Conservation (phyloP, 2,888 invertebrate species). For the Caenorhabditis japonica region DNA sequence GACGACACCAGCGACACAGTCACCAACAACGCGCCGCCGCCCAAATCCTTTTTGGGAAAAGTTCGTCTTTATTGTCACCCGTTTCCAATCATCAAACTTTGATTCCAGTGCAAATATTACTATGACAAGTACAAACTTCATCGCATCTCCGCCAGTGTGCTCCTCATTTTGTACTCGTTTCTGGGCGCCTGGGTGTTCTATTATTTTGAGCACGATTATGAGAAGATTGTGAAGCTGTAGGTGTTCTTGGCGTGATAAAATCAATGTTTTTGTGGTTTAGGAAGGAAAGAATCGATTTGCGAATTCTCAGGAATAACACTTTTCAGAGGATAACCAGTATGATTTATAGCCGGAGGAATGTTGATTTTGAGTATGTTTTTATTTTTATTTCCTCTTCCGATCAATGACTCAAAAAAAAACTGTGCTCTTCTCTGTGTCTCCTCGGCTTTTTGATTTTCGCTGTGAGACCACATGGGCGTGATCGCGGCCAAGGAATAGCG, state of each 20-base stretch:
- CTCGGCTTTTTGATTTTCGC: too few relatives aligned
- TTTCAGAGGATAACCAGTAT: conserved; percentile 33
- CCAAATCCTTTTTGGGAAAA: conserved; percentile 43
- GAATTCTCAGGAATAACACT: conserved; percentile 66
- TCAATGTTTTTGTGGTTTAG: conserved; percentile 51
- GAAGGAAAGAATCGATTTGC: conserved; percentile 62
- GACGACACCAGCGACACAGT: conserved; percentile 16
- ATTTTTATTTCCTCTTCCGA: too few relatives aligned
- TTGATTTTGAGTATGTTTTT: conserved; percentile 34
- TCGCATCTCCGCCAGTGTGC: conserved; percentile 70
- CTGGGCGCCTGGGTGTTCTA: conserved; percentile 75
- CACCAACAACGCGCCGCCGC: conserved; percentile 17
- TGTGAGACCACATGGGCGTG: too few relatives aligned
- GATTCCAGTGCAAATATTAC: conserved; percentile 67
- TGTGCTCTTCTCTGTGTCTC: too few relatives aligned
- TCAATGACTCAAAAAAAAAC: too few relatives aligned
- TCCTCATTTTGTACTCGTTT: conserved; percentile 74
- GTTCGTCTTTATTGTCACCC: conserved; percentile 8
- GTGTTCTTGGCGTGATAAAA: conserved; percentile 15
- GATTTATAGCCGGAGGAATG: conserved; percentile 12
- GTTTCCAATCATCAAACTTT: neutral
- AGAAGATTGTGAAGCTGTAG: conserved; percentile 66
- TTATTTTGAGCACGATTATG: conserved; percentile 73
- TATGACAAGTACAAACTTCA: conserved; percentile 71
- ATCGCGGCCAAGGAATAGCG: too few relatives aligned